Conservation (phyloP, 2,797 vertebrate genomes). For the Galaxias olidus region DNA sequence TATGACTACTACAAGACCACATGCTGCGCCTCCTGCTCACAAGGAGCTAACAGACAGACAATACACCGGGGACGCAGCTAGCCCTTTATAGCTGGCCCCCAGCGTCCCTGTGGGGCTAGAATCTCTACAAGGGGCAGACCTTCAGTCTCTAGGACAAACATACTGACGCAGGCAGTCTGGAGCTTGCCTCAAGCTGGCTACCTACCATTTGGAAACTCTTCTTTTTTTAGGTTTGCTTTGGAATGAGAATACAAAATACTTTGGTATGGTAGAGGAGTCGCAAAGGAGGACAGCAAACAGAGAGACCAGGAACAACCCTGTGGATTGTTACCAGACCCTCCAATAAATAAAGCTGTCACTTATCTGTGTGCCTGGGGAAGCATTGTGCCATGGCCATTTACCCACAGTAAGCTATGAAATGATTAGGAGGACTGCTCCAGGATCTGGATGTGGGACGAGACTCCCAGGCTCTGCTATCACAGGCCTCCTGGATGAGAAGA, state of each 20-base stretch:
- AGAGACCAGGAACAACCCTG: constrained; percentile 27
- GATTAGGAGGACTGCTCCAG: constrained; percentile 17
- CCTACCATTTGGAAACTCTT: constrained; percentile 31
- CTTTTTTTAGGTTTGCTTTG: constrained; percentile 32
- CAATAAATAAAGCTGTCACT: constrained; percentile 2
- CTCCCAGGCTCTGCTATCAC: not conserved
- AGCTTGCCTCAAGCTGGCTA: constrained; percentile 36
- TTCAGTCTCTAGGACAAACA: constrained; percentile 25
- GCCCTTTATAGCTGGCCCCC: constrained; percentile 43
- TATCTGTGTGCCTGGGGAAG: constrained; percentile 6
- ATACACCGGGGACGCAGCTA: constrained; percentile 81
- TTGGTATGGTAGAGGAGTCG: constrained; percentile 23
- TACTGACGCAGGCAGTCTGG: constrained; percentile 27
- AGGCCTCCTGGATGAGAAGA: constrained; percentile 30
- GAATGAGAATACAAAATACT: constrained; percentile 30
- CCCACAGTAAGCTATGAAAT: constrained; percentile 11
- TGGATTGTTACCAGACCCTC: constrained; percentile 27
- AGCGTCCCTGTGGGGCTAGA: constrained; percentile 25
- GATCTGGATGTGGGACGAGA: not conserved
- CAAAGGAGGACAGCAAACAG: constrained; percentile 31
- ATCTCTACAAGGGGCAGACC: constrained; percentile 16
- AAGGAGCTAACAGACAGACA: constrained; percentile 75
- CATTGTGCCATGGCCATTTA: constrained; percentile 3
- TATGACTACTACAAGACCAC: constrained; percentile 93
- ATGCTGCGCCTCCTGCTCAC: constrained; percentile 89